Percentiles rank a stretch among this genome's conserved stretches.
Evolutionary conservation across 2,113 vertebrate species (phyloP).

Genomic region (Balaeniceps rex): DNA sequence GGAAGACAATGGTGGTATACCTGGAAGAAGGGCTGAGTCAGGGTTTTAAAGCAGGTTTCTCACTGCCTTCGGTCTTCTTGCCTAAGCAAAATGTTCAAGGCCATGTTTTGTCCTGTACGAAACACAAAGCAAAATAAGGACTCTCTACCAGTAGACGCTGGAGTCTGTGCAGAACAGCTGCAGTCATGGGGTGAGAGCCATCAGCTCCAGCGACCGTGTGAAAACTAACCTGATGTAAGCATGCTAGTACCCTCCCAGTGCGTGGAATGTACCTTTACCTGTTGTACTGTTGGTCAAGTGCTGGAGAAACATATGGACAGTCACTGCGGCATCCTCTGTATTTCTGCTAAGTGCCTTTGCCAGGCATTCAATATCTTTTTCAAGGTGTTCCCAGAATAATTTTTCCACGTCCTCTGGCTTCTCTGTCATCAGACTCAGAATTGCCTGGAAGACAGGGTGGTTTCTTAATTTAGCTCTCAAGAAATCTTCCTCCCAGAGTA

Average conservation of each 20-base stretch:
- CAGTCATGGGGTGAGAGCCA: neutral
- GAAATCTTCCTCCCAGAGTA: neutral
- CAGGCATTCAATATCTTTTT: neutral
- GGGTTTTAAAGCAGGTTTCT: neutral
- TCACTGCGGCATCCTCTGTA: neutral
- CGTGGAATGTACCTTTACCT: neutral
- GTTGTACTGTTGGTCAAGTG: neutral
- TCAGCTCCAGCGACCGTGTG: neutral
- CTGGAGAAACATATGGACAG: neutral
- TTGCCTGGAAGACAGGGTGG: neutral
- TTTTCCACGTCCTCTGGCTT: neutral
- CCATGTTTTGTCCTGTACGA: neutral
- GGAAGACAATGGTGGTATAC: neutral
- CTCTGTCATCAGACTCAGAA: neutral
- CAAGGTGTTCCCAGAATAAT: neutral
- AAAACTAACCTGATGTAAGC: neutral
- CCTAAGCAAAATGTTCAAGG: neutral
- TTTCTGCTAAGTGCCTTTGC: neutral
- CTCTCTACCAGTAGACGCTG: neutral
- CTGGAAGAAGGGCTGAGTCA: neutral
- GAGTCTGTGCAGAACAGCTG: neutral
- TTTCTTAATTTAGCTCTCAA: neutral
- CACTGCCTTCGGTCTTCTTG: neutral
- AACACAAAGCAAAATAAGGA: neutral
- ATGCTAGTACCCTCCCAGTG: neutral